A percentile compares a stretch with the other conserved stretches of the same genome.
Evolutionary conservation across 2,797 vertebrate genomes (phyloP).

Genomic region (Hippoglossus hippoglossus): DNA sequence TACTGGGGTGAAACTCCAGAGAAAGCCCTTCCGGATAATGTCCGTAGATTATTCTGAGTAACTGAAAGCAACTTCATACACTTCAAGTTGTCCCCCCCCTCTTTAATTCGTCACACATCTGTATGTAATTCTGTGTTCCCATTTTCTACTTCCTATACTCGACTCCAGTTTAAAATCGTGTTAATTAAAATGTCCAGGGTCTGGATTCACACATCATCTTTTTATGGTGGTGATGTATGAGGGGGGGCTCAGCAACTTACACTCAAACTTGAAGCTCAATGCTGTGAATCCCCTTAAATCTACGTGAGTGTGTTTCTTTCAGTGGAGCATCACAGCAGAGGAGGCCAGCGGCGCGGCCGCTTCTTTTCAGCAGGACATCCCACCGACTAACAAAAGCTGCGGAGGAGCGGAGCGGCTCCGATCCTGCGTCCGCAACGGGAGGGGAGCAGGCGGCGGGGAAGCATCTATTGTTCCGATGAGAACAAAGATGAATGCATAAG

Average conservation of each 20-base stretch:
- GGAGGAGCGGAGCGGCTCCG: slow-evolving; percentile 43
- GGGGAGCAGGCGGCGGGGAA: slow-evolving; percentile 60
- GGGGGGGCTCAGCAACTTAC: too few relatives aligned
- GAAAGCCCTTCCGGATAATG: too few relatives aligned
- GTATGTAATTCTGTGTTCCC: background rate
- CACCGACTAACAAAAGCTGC: slow-evolving; percentile 65
- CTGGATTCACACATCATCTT: background rate
- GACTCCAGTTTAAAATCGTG: too few relatives aligned
- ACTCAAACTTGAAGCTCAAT: background rate
- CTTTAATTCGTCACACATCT: background rate
- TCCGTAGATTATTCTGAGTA: too few relatives aligned
- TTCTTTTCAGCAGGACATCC: slow-evolving; percentile 65
- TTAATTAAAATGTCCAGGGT: background rate
- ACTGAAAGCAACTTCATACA: too few relatives aligned
- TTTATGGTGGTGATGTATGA: too few relatives aligned
- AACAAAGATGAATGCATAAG: slow-evolving; percentile 84
- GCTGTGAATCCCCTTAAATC: too few relatives aligned
- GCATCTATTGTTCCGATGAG: slow-evolving; percentile 82
- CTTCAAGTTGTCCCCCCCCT: too few relatives aligned
- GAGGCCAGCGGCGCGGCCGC: slow-evolving; percentile 2
- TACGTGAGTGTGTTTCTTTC: slow-evolving; percentile 2
- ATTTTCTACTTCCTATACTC: background rate
- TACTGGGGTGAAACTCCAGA: too few relatives aligned
- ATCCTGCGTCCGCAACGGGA: slow-evolving; percentile 39
- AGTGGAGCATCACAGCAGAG: background rate